Evolutionary conservation across 2,797 vertebrate genomes (phyloP), one percentile per base, ranked within the genome.

Genomic region (Sphenodon punctatus): DNA sequence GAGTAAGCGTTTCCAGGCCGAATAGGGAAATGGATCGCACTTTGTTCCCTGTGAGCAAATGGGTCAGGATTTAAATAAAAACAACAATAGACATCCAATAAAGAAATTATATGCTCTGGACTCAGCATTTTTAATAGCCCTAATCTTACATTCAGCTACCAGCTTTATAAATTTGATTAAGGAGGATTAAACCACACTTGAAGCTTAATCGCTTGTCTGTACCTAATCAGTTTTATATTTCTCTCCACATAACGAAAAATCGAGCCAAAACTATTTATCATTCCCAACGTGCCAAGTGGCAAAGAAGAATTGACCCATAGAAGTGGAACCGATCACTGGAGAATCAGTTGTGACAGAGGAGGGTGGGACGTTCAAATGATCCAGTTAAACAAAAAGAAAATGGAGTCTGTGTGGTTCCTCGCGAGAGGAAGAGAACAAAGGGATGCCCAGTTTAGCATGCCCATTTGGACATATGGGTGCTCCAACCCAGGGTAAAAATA

Each of bases 61-160:
- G 55, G 65, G 56, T n/a, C 72, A n/a, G 56, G 85, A 85, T 91
- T 89, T 80, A 53, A 30, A 53, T 53, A 53, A 53, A 30, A 53
- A 30, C 51, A 30, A 27, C 51, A 30, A 27, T 53, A 51, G 53
- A 53, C 53, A 51, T 53, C 53, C 53, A 85, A 87, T 85, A 86
- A 90, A 94, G 89, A 90, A 93, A 93, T 94, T 82, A 92, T 80
- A 89, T 66, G 75, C 84, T 80, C 87, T 92, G 88, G 86, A 67
- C 81, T 76, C 77, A 81, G 42, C 85, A 84, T n/a, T 83, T 84
- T 67, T 82, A 88, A 91, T 90, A 93, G 88, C 80, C 68, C 67
- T 92, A 92, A 89, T 93, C 86, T 83, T 72, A 76, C 88, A 86
- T 91, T 91, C 93, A 86, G 82, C 87, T 27, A 87, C 78, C 85